Evolutionary conservation across 1,140 invertebrate genomes (phyloP).

Genomic region (Drosophila tani): DNA sequence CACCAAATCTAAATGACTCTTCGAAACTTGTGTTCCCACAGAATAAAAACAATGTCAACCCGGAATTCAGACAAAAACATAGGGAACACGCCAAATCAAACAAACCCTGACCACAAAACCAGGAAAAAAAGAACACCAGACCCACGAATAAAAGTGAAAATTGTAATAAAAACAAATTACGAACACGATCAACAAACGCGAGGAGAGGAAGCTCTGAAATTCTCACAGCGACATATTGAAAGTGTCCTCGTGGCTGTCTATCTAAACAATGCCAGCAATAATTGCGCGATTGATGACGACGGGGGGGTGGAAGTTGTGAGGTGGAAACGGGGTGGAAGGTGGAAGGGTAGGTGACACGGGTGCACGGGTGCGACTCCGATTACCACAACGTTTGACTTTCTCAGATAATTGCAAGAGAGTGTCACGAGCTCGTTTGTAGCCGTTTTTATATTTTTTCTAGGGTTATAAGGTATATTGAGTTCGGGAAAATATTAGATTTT

Average conservation of each 20-base stretch:
- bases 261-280: slow-evolving; percentile 78
- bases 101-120: slow-evolving; percentile 31
- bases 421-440: slow-evolving; percentile 28
- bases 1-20: slow-evolving; percentile 46
- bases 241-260: slow-evolving; percentile 64
- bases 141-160: slow-evolving; percentile 62
- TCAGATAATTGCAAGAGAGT: slow-evolving; percentile 45
- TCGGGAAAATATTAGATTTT: too few relatives aligned
- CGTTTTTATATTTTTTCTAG: slow-evolving; percentile 2
- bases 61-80: slow-evolving; percentile 39
- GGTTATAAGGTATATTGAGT: not conserved
- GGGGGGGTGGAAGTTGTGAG: slow-evolving; percentile 2
- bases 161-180: slow-evolving; percentile 82
- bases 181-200: slow-evolving; percentile 48
- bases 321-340: slow-evolving; percentile 22
- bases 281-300: slow-evolving; percentile 75
- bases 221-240: slow-evolving; percentile 67
- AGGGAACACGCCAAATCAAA: slow-evolving; percentile 58
- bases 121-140: slow-evolving; percentile 7
- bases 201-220: slow-evolving; percentile 33
- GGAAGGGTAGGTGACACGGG: slow-evolving; percentile 32
- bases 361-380: slow-evolving; percentile 64
- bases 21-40: slow-evolving; percentile 46
- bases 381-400: slow-evolving; percentile 73
- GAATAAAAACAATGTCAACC: slow-evolving; percentile 37